Percentiles rank a stretch among this genome's conserved stretches.
These are phyloP conservation scores for Darevskia mixta DNA, from an alignment of 2,797 vertebrate genomes.

Conservation along the genomic window DNA sequence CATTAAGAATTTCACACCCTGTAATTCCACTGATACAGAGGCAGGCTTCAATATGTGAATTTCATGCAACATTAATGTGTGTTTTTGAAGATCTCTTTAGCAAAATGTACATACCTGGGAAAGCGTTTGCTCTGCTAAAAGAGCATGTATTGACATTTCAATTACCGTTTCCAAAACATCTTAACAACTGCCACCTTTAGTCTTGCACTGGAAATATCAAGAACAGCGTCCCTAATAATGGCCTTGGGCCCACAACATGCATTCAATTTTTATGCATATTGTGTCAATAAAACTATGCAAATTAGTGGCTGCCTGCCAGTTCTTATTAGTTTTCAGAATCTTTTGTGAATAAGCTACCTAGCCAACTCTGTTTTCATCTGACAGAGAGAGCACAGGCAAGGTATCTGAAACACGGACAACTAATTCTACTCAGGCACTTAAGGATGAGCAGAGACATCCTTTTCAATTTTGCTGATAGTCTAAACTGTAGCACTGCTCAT, in stretches of 20 bases:
- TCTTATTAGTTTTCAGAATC: not conserved
- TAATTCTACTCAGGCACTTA: not conserved
- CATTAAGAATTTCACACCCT: not conserved
- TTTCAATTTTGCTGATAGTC: not conserved
- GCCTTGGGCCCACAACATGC: constrained; percentile 23
- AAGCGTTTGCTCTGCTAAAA: constrained; percentile 3
- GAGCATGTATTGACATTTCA: not conserved
- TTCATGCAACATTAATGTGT: constrained; percentile 22
- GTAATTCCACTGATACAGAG: not conserved
- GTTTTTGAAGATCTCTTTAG: constrained; percentile 4
- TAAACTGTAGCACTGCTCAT: not conserved
- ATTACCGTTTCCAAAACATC: constrained; percentile 14
- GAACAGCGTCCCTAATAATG: not conserved
- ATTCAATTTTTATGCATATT: constrained; percentile 16
- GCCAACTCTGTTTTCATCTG: constrained; percentile 3
- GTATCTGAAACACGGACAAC: not conserved
- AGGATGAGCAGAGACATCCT: not conserved
- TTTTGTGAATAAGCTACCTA: constrained; percentile 1
- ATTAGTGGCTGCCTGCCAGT: constrained; percentile 10
- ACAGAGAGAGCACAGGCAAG: not conserved
- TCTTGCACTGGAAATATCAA: constrained; percentile 1
- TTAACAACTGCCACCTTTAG: not conserved
- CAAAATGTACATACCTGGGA: not conserved
- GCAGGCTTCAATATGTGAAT: not conserved
- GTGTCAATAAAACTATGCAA: constrained; percentile 39